Evolutionary conservation across 2,888 invertebrate genomes (phyloP).

Genomic region (Diabrotica balteata): DNA sequence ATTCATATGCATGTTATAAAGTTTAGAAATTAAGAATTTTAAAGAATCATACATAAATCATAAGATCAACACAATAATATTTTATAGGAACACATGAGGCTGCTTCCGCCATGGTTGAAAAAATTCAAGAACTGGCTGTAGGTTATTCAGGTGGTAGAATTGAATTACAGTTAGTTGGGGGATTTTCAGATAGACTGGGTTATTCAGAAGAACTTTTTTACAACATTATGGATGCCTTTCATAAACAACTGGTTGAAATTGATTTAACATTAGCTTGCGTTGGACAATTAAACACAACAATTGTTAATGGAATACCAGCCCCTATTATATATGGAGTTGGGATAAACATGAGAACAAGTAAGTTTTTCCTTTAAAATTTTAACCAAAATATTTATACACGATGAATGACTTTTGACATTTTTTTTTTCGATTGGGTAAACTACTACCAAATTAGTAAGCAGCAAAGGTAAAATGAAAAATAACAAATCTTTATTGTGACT

Average conservation of each 20-base stretch:
- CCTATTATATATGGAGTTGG: slow-evolving; percentile 91
- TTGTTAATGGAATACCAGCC: slow-evolving; percentile 80
- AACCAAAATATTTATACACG: no score
- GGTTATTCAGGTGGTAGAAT: slow-evolving; percentile 88
- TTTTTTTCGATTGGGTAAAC: no score
- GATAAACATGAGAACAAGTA: slow-evolving; percentile 83
- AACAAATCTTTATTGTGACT: no score
- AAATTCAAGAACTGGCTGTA: slow-evolving; percentile 82
- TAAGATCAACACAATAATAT: background rate
- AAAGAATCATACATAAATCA: no score
- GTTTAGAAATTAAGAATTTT: no score
- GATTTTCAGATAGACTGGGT: slow-evolving; percentile 84
- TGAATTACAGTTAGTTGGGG: slow-evolving; percentile 90
- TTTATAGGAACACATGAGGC: slow-evolving; percentile 79
- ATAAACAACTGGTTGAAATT: slow-evolving; percentile 85
- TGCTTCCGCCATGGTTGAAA: slow-evolving; percentile 78
- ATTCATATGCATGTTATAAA: no score
- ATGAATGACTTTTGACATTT: no score
- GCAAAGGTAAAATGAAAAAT: no score
- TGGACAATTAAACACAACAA: slow-evolving; percentile 87
- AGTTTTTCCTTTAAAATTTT: slow-evolving; percentile 9
- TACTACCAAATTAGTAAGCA: no score
- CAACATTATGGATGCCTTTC: slow-evolving; percentile 87
- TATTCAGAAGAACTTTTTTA: slow-evolving; percentile 89
- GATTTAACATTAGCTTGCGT: slow-evolving; percentile 90